A percentile compares a stretch with the other conserved stretches of the same genome.
These are phyloP conservation scores for Acronicta alni DNA, from an alignment of 2,888 invertebrate genomes.

Conservation along the genomic window DNA sequence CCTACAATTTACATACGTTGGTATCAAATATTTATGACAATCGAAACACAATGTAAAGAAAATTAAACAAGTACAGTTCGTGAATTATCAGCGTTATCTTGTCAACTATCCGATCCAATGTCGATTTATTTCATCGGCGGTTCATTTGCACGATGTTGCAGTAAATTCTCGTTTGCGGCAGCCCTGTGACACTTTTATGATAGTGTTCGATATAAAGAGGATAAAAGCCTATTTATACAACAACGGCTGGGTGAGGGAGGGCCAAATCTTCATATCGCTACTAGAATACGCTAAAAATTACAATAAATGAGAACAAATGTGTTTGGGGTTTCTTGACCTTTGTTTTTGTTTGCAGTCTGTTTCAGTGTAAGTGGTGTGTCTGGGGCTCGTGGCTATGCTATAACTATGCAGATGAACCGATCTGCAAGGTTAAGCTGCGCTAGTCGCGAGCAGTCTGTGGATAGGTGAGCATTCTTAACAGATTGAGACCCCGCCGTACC, in stretches of 20 bases:
- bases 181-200: constrained; percentile 86
- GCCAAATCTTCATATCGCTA: constrained; percentile 56
- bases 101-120: constrained; percentile 74
- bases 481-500: no score
- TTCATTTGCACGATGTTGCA: constrained; percentile 83
- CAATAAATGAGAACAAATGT: constrained; percentile 31
- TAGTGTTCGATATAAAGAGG: constrained; percentile 75
- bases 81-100: constrained; percentile 79
- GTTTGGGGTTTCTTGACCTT: constrained; percentile 7
- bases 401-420: no score
- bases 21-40: constrained; percentile 57
- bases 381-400: no score
- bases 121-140: constrained; percentile 78
- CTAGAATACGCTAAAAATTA: constrained; percentile 49
- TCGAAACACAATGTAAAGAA: constrained; percentile 55
- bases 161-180: constrained; percentile 86
- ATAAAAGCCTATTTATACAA: constrained; percentile 73
- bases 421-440: no score
- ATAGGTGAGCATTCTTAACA: no score
- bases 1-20: constrained; percentile 49
- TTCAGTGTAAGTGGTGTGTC: no score
- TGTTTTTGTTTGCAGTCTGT: constrained; percentile 7
- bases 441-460: no score
- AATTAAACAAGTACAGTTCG: constrained; percentile 63
- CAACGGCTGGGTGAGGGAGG: constrained; percentile 55